Evolutionary conservation across 2,113 vertebrate genomes (phyloP).

Genomic region (Martes martes): DNA sequence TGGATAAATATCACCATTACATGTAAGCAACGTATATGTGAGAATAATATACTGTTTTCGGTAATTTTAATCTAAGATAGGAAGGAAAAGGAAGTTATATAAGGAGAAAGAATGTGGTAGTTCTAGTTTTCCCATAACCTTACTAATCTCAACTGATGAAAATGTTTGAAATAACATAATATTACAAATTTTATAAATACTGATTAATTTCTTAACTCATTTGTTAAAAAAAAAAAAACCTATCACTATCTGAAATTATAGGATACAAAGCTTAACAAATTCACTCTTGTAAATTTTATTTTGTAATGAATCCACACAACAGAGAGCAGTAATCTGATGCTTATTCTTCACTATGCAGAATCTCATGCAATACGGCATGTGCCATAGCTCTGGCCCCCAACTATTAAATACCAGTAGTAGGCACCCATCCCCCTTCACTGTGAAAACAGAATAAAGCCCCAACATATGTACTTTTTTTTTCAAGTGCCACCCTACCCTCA

Average conservation of each 20-base stretch:
- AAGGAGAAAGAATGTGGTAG: not conserved
- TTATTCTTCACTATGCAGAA: not conserved
- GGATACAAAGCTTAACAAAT: not conserved
- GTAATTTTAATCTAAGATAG: not conserved
- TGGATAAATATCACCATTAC: not conserved
- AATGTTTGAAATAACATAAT: not conserved
- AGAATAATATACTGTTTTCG: not conserved
- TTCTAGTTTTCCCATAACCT: not conserved
- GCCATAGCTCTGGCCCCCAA: not conserved
- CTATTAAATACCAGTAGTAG: not conserved
- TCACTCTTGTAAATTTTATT: not conserved
- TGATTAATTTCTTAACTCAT: not conserved
- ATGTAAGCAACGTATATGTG: not conserved
- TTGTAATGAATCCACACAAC: not conserved
- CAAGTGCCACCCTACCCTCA: not conserved
- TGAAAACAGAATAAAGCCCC: not conserved
- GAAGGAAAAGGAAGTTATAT: not conserved
- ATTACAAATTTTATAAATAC: not conserved
- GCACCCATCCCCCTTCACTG: not conserved
- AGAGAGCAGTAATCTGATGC: not conserved
- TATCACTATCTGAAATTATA: not conserved
- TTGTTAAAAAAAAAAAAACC: not conserved
- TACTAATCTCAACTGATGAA: not conserved
- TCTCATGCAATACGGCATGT: not conserved
- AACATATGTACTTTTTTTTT: not conserved